Base-by-base conservation (phyloP, 2,797 vertebrate genomes). In the Pseudocheirus occidentalis region DNA sequence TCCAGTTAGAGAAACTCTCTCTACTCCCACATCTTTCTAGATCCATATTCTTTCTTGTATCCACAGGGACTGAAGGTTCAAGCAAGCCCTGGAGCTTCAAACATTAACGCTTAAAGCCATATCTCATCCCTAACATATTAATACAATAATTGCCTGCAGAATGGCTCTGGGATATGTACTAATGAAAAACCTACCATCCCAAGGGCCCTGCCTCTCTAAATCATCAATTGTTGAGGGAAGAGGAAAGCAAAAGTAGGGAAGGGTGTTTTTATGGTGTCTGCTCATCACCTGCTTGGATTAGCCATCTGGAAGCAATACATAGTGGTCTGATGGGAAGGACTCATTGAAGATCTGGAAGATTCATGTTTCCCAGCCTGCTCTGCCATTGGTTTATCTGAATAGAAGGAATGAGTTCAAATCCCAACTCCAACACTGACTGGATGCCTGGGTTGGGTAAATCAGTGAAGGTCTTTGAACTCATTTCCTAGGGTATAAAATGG, bases 371-470 rank as follows among this genome's bases (percentile, higher is more conserved):
- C 5, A n/a, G 16, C 34, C 34, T 73, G n/a, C 10, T 40, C n/a
- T 21, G 1, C 28, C 29, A 59, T 59, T 31, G 9, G 2, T 59
- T 12, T 59, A 18, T 16, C 16, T 21, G n/a, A 73, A 40, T 7
- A 9, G 66, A 40, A 73, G 50, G 93, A 92, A 31, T 91, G n/a
- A 12, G 62, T 91, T 90, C 50, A 3, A 62, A 46, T 81, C 54
- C 55, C 89, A 16, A 9, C 34, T 92, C 92, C 90, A 59, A 52
- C 46, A 90, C 90, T 93, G 92, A 58, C 5, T 59, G 96, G 56
- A 94, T 59, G 0, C 55, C 52, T 66, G 14, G 40, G 31, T 56
- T 94, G 46, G 90, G 91, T 40, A 95, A 62, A n/a, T 94, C 90
- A 91, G 29, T 2, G 40, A 66, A 87, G 56, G 31, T 91, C 31